Base-by-base conservation (phyloP, 2,888 invertebrate species). In the Lamproptera curius region DNA sequence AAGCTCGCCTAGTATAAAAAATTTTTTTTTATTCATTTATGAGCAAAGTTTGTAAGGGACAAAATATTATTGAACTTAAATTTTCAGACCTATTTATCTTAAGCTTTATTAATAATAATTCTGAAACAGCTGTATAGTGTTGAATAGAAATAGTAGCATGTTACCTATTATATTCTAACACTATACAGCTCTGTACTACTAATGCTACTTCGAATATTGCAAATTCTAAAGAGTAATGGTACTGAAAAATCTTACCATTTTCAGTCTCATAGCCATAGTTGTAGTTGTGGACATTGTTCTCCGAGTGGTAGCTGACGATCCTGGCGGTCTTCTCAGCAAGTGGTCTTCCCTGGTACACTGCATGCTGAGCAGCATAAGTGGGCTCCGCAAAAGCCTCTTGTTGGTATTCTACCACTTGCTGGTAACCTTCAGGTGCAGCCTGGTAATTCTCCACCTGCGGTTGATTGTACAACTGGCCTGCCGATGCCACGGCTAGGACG, bases 191-290 rank as follows among this genome's bases (percentile, higher is more conserved):
- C n/a, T n/a, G n/a, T n/a, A n/a, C n/a, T n/a, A n/a, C n/a, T n/a
- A n/a, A n/a, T n/a, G n/a, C n/a, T n/a, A n/a, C n/a, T n/a, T n/a
- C n/a, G n/a, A n/a, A n/a, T n/a, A n/a, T n/a, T 8, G 1, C 1
- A 20, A 26, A 39, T 3, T 1, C 14, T 9, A 14, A 15, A 35
- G 11, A 9, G 16, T 10, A 16, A 33, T n/a, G n/a, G n/a, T n/a
- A n/a, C n/a, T n/a, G n/a, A n/a, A n/a, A n/a, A n/a, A n/a, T n/a
- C 49, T 70, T 50, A 84, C 91, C 91, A 66, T 92, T 92, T 57
- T 90, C 92, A 53, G 92, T 92, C 59, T 91, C 91, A 66, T 89
- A 92, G 14, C 89, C 83, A 49, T 78, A 82, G 15, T 75, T 67
- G 45, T 86, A 87, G 31, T 68, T 70, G 31, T 83, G 78, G 0